Evolutionary conservation across 2,888 invertebrate genomes (phyloP).

Genomic region (Drosophila picticornis): DNA sequence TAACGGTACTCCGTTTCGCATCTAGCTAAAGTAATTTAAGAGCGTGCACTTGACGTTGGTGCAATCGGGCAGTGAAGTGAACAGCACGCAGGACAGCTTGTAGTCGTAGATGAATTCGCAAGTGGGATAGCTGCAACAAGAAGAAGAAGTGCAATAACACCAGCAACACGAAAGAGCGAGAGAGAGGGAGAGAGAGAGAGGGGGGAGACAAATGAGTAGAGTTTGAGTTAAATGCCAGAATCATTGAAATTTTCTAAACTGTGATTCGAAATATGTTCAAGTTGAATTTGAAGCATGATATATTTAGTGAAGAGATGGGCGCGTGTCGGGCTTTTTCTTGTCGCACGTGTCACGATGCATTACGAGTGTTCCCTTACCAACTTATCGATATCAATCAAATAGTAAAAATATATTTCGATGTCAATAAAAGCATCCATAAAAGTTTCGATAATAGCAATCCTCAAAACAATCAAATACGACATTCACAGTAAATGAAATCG

Average conservation of each 20-base stretch:
- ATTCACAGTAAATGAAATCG: not conserved
- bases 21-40: conserved; percentile 81
- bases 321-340: not conserved
- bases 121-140: conserved; percentile 79
- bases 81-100: conserved; percentile 84
- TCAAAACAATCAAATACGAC: not conserved
- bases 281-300: not conserved
- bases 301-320: not conserved
- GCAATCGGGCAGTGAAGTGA: conserved; percentile 85
- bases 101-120: conserved; percentile 85
- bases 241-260: conserved; percentile 14
- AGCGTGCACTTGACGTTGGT: conserved; percentile 84
- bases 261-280: not conserved
- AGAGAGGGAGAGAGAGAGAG: not conserved
- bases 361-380: not conserved
- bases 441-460: not conserved
- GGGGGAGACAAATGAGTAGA: not conserved
- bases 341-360: conserved; percentile 1
- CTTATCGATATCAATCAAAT: not conserved
- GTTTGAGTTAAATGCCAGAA: conserved; percentile 8
- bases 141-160: not conserved
- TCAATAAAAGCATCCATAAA: not conserved
- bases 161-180: not conserved
- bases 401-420: not conserved
- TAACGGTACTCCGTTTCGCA: conserved; percentile 15